A percentile compares a stretch with the other conserved stretches of the same genome.
These are phyloP conservation scores for Zapus hudsonius DNA, from an alignment of 2,113 vertebrate species.

Conservation along the genomic window DNA sequence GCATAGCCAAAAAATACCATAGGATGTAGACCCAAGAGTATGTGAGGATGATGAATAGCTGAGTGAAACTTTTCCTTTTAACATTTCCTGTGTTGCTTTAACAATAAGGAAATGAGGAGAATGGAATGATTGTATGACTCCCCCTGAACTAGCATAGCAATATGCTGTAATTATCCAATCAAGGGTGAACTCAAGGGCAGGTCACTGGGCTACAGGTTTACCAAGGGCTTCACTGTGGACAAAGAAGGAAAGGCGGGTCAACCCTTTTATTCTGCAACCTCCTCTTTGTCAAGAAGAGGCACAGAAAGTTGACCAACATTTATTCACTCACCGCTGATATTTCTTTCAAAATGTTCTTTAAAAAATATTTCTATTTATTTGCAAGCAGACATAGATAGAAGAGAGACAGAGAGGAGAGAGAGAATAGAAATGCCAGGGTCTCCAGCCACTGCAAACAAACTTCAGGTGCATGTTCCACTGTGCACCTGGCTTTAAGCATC, in stretches of 20 bases:
- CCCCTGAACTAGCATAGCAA: background rate
- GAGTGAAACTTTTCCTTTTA: conserved; percentile 37
- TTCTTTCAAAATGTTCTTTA: background rate
- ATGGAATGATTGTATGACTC: background rate
- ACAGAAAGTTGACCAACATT: background rate
- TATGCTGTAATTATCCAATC: background rate
- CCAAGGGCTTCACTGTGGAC: background rate
- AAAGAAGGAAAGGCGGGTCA: background rate
- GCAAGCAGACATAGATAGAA: no score
- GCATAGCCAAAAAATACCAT: background rate
- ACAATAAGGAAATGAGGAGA: background rate
- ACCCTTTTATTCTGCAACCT: background rate
- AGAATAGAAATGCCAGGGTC: no score
- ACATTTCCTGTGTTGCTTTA: conserved; percentile 53
- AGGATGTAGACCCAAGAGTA: background rate
- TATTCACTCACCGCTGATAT: background rate
- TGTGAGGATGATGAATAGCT: background rate
- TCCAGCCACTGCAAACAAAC: no score
- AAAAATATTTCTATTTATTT: no score
- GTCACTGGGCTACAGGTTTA: background rate
- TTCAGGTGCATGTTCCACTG: no score
- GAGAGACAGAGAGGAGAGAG: no score
- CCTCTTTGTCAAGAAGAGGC: background rate
- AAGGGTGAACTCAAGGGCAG: background rate
- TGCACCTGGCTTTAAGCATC: no score